Evolutionary conservation across 1,140 invertebrate species (phyloP), one percentile per base, ranked within the genome.

Genomic region (Drosophila kepulauana): DNA sequence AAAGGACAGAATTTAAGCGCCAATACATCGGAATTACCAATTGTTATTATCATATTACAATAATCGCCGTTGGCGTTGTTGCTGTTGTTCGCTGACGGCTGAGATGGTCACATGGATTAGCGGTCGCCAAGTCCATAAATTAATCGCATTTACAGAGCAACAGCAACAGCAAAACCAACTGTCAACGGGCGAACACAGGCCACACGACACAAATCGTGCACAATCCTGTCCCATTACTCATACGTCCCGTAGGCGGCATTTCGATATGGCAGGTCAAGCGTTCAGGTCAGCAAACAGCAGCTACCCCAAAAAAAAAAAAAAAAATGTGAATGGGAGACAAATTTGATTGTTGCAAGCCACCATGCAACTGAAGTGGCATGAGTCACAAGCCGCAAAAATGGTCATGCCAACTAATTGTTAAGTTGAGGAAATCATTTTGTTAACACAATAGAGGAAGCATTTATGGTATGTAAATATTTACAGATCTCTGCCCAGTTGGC

Each of bases 401-500:
- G 41, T 49, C 15, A 28, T 33, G 20, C 59, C 15, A 38, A 30
- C 8, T 20, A n/a, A 33, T 13, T 58, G 7, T 25, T 11, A 7
- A 52, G 63, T 67, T 25, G 38, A 41, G 65, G 65, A 69, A 74
- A 74, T 62, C 38, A 38, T 59, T 58, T 67, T 63, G 61, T 71
- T 71, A 71, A 71, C 59, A 63, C 48, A 71, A 66, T 66, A 46
- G 28, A 75, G 72, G 72, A 75, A 75, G 58, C 45, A 70, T 70
- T 75, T 54, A 75, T 75, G 72, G 70, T 54, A 75, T 75, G 72
- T 75, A 64, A 70, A 70, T 64, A 70, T 75, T 70, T 63, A 49
- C 43, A 75, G 15, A 56, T 56, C 13, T 38, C 62, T 72, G 64
- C 54, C 62, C 70, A 88, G 46, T 74, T 87, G 84, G 74, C 84